Conservation (phyloP, 92 coral and sea anemone species). For the Pocillopora meandrina region DNA sequence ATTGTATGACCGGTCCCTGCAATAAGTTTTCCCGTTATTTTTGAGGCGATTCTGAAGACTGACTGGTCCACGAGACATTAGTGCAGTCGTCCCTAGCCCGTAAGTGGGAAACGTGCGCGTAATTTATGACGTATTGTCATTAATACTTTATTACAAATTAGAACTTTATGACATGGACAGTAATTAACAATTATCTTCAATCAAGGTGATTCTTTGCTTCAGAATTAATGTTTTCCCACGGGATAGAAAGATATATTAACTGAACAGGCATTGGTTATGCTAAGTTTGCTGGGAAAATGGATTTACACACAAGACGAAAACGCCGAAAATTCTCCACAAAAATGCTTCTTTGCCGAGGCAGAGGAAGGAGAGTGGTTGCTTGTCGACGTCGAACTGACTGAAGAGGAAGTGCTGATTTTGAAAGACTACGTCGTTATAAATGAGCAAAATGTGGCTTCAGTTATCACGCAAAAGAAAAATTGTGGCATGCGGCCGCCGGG, state of each 20-base stretch:
- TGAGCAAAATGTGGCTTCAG: background rate
- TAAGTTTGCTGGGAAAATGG: conserved; percentile 36
- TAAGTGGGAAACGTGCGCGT: background rate
- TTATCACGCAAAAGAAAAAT: background rate
- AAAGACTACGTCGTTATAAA: conserved; percentile 18
- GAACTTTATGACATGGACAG: conserved; percentile 10
- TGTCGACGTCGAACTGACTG: conserved; percentile 19
- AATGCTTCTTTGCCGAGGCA: conserved; percentile 16
- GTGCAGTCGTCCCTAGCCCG: background rate
- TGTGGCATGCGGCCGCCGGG: background rate
- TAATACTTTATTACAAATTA: background rate
- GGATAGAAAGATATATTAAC: background rate
- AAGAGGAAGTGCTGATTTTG: conserved; percentile 8
- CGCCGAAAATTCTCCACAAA: background rate
- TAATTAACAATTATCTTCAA: background rate
- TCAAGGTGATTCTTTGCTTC: too few species aligned
- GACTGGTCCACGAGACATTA: too few species aligned
- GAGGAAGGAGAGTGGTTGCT: conserved; percentile 40
- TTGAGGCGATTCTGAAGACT: background rate
- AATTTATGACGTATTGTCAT: background rate
- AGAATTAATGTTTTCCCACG: conserved; percentile 4
- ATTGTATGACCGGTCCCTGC: background rate
- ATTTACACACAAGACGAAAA: conserved; percentile 1
- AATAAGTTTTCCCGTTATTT: too few species aligned
- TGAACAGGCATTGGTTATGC: conserved; percentile 11